Conservation (phyloP, 2,113 vertebrate species). For the Nettapus auritus region DNA sequence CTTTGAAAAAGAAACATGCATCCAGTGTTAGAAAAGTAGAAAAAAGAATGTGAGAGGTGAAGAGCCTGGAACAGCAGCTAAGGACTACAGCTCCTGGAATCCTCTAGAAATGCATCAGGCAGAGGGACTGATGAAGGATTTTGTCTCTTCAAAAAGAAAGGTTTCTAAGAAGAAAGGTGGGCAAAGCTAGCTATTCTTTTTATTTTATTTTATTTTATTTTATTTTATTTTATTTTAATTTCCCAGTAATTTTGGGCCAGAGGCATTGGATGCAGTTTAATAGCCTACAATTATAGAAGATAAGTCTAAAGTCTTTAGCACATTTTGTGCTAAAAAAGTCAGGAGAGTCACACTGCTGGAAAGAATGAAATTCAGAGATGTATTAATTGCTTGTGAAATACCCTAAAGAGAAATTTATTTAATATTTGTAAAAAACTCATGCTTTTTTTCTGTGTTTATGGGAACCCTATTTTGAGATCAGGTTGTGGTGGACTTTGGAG, state of each 20-base stretch:
- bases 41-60: neutral
- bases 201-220: neutral
- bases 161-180: neutral
- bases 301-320: no score
- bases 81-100: neutral
- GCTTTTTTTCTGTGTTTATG: neutral
- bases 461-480: neutral
- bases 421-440: neutral
- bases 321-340: neutral
- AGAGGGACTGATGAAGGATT: neutral
- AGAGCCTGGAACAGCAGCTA: neutral
- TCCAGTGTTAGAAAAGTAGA: neutral
- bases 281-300: conserved; percentile 20
- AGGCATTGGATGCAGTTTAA: conserved; percentile 21
- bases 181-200: neutral
- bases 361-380: neutral
- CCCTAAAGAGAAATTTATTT: neutral
- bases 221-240: neutral
- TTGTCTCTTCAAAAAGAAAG: neutral
- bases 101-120: neutral
- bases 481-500: neutral
- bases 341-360: neutral
- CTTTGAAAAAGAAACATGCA: neutral
- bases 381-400: neutral
- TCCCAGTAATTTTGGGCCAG: neutral